Evolutionary conservation across 1,140 invertebrate genomes (phyloP).

Genomic region (Steinernema feltiae): DNA sequence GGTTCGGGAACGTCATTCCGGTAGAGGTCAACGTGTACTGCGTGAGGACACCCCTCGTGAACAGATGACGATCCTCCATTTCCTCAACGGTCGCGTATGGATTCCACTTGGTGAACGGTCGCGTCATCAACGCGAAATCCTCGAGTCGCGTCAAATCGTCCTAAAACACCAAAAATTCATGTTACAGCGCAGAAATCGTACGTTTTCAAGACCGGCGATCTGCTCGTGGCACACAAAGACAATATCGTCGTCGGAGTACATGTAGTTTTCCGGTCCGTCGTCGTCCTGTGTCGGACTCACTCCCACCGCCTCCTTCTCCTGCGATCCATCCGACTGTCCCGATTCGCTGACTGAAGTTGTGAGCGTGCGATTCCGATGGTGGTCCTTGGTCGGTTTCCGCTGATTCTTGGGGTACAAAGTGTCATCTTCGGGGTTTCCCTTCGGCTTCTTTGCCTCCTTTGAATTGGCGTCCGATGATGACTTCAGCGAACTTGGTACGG

Average conservation of each 20-base stretch:
- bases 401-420: not conserved
- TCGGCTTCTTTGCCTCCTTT: not conserved
- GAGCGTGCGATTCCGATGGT: not conserved
- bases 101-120: not conserved
- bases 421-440: not conserved
- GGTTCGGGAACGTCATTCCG: slow-evolving; percentile 1
- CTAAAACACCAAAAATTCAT: not conserved
- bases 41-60: not conserved
- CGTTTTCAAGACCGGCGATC: not conserved
- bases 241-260: not conserved
- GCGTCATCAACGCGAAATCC: not conserved
- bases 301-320: not conserved
- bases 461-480: not conserved
- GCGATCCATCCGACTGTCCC: not conserved
- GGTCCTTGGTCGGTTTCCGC: not conserved
- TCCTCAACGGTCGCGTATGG: not conserved
- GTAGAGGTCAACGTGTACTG: slow-evolving; percentile 6
- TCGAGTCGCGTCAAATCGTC: not conserved
- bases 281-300: not conserved
- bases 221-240: slow-evolving; percentile 2
- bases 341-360: not conserved
- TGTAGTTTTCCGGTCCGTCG: not conserved
- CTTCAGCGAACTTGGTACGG: not conserved
- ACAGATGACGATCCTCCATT: not conserved
- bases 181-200: not conserved